Evolutionary conservation across 2,888 invertebrate species (phyloP).

Genomic region (Nasonia oneida): DNA sequence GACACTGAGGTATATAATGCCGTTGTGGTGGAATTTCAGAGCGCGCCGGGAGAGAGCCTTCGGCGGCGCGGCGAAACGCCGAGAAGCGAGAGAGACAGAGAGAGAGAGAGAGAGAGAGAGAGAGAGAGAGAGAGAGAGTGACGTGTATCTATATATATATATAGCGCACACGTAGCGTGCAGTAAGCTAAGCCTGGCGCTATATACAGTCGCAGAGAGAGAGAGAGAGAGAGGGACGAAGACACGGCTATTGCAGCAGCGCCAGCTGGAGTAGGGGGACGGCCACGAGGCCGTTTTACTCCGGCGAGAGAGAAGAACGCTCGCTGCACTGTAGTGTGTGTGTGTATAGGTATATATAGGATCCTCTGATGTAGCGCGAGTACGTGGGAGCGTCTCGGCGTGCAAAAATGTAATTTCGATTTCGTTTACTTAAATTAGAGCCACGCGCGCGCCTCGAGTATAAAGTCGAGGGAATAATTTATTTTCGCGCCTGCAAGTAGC

Average conservation of each 20-base stretch:
- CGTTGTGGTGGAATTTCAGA: conserved; percentile 53
- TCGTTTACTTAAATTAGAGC: conserved; percentile 9
- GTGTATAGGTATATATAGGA: conserved; percentile 6
- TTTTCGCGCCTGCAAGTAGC: not conserved
- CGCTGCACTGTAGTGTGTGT: not conserved
- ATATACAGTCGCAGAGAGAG: not conserved
- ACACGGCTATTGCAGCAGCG: not conserved
- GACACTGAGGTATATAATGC: conserved; percentile 53
- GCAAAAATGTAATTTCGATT: conserved; percentile 10
- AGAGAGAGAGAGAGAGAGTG: conserved; percentile 30
- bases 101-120: conserved; percentile 33
- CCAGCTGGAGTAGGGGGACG: conserved; percentile 19
- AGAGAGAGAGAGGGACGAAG: conserved; percentile 19
- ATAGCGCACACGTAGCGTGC: not conserved
- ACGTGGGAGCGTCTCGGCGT: not conserved
- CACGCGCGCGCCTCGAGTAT: not conserved
- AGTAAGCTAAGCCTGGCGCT: not conserved
- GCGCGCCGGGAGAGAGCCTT: conserved; percentile 8
- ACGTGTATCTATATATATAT: not conserved
- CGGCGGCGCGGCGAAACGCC: not conserved
- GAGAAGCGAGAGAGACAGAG: conserved; percentile 1
- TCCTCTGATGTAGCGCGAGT: not conserved
- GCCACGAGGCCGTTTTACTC: conserved; percentile 47
- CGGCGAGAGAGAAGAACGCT: not conserved
- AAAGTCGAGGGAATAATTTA: not conserved